Evolutionary conservation across 2,888 invertebrate genomes (phyloP).

Genomic region (Parascotia fuliginaria): DNA sequence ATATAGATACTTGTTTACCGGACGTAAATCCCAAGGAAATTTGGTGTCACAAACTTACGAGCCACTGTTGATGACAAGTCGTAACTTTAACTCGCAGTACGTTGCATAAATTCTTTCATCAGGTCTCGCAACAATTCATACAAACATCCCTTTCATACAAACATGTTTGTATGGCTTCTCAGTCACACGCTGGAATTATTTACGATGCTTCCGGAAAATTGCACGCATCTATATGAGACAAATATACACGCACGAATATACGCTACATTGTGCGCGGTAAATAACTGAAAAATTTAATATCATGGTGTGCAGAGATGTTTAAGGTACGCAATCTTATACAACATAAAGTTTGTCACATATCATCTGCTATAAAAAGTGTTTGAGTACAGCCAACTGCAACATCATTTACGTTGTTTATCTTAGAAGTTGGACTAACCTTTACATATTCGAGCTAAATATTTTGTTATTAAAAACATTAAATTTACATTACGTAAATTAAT

Average conservation of each 20-base stretch:
- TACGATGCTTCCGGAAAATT: constrained; percentile 30
- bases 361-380: too few species aligned
- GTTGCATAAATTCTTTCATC: constrained; percentile 41
- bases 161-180: constrained; percentile 37
- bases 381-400: too few species aligned
- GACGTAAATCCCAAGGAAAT: constrained; percentile 15
- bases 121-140: constrained; percentile 24
- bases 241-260: constrained; percentile 25
- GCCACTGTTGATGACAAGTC: constrained; percentile 28
- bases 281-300: constrained; percentile 25
- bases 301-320: too few species aligned
- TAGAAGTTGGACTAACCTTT: too few species aligned
- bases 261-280: constrained; percentile 9
- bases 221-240: constrained; percentile 18
- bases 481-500: too few species aligned
- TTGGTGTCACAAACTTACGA: constrained; percentile 8
- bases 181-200: constrained; percentile 31
- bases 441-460: too few species aligned
- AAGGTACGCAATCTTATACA: neutral
- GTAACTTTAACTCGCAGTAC: constrained; percentile 22
- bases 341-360: too few species aligned
- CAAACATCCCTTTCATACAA: constrained; percentile 37
- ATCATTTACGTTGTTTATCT: too few species aligned
- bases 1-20: neutral
- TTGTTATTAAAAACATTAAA: too few species aligned